Percentiles rank a stretch among this genome's conserved stretches.
phyloP scores from a whole-genome alignment of 2,888 invertebrate genomes.

The Amiota communis region DNA sequence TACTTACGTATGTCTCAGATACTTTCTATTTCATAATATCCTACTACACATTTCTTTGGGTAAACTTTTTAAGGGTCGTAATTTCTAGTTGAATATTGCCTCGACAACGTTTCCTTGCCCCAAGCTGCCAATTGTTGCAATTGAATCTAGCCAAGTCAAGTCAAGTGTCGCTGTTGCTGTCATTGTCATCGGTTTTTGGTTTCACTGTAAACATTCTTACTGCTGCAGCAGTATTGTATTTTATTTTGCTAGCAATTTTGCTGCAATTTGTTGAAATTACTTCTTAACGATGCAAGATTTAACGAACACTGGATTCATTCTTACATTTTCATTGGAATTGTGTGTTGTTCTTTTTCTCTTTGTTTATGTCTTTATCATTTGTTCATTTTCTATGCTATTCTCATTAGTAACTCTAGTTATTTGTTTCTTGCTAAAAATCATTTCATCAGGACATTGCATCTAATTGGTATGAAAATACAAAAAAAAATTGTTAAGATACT shows the following conservation, averaged over 20 bases:
- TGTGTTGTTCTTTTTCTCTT: conserved; percentile 3
- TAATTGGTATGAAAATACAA: not conserved
- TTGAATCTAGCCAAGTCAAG: conserved; percentile 20
- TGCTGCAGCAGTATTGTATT: not conserved
- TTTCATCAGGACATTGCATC: not conserved
- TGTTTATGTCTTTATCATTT: conserved; percentile 24
- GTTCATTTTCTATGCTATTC: not conserved
- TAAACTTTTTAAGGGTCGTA: conserved; percentile 15
- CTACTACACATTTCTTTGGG: not conserved
- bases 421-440: conserved; percentile 10
- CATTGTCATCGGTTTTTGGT: conserved; percentile 18
- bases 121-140: not conserved
- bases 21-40: conserved; percentile 16
- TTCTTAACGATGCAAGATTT: conserved; percentile 50
- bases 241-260: conserved; percentile 19
- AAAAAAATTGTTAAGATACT: too few species aligned
- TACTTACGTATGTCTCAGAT: conserved; percentile 20
- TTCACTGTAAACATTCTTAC: not conserved
- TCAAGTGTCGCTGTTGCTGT: conserved; percentile 2
- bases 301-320: conserved; percentile 38
- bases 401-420: not conserved
- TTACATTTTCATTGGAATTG: conserved; percentile 17
- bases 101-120: not conserved
- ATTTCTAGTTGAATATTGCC: not conserved
- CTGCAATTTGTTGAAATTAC: conserved; percentile 48